These are phyloP conservation scores for Beris morrisii DNA, from an alignment of 2,888 invertebrate species.

Conservation along the genomic window DNA sequence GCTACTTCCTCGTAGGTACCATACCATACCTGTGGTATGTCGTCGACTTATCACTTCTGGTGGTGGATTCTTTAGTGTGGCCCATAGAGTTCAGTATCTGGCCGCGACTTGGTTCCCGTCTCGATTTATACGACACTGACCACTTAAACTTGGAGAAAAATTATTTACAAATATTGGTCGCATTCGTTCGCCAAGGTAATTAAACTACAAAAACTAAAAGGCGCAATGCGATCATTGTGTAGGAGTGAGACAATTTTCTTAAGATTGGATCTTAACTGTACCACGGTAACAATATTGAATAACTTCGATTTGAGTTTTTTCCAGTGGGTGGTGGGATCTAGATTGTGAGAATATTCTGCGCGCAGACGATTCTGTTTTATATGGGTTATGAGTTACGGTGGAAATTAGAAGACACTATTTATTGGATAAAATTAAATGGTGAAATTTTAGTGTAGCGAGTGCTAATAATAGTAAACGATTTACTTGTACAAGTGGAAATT, in stretches of 20 bases:
- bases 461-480: conserved; percentile 10
- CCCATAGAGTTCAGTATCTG: too few species aligned
- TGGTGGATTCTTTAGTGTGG: not conserved
- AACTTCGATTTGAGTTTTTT: conserved; percentile 19
- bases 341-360: conserved; percentile 20
- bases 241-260: conserved; percentile 33
- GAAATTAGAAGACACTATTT: conserved; percentile 25
- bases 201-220: conserved; percentile 32
- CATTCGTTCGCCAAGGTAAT: conserved; percentile 26
- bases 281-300: conserved; percentile 1
- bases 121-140: not conserved
- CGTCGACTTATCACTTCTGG: conserved; percentile 1
- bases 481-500: not conserved
- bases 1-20: conserved; percentile 21
- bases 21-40: not conserved
- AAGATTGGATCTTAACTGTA: conserved; percentile 14
- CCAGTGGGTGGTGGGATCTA: conserved; percentile 28
- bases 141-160: conserved; percentile 28
- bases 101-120: too few species aligned
- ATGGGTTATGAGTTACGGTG: conserved; percentile 21
- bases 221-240: conserved; percentile 18
- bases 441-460: conserved; percentile 2
- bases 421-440: conserved; percentile 9
- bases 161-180: conserved; percentile 32
- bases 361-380: not conserved